Conservation (phyloP, 1,140 invertebrate genomes). For the Sitophilus oryzae region DNA sequence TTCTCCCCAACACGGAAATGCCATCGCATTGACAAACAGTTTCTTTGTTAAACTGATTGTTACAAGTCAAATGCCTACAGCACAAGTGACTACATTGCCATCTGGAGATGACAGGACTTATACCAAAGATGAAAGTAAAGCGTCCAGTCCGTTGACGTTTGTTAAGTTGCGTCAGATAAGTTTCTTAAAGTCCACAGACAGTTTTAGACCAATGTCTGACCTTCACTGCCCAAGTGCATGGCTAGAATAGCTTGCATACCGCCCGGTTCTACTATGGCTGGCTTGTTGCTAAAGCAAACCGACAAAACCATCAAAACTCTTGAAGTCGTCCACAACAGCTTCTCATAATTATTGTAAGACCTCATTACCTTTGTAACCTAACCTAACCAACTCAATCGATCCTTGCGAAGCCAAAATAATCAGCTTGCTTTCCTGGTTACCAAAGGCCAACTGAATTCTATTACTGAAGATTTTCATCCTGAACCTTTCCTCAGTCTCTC, state of each 20-base stretch:
- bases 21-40: conserved; percentile 86
- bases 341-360: conserved; percentile 96
- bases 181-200: conserved; percentile 97
- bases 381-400: conserved; percentile 89
- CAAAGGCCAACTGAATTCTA: conserved; percentile 95
- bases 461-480: no score
- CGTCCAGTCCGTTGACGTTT: conserved; percentile 89
- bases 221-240: conserved; percentile 90
- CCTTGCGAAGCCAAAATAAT: conserved; percentile 97
- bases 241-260: conserved; percentile 96
- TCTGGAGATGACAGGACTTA: conserved; percentile 86
- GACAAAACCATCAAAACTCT: conserved; percentile 94
- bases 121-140: conserved; percentile 84
- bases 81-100: conserved; percentile 95
- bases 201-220: conserved; percentile 90
- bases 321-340: conserved; percentile 96
- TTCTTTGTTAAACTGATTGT: conserved; percentile 97
- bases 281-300: conserved; percentile 96
- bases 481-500: no score
- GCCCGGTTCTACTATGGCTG: conserved; percentile 93
- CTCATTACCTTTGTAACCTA: no score
- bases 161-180: conserved; percentile 96
- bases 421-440: conserved; percentile 96
- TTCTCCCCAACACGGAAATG: conserved; percentile 90
- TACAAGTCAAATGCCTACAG: conserved; percentile 97